These are phyloP conservation scores for Digitonthophagus gazella DNA, from an alignment of 2,888 invertebrate species.

Conservation along the genomic window DNA sequence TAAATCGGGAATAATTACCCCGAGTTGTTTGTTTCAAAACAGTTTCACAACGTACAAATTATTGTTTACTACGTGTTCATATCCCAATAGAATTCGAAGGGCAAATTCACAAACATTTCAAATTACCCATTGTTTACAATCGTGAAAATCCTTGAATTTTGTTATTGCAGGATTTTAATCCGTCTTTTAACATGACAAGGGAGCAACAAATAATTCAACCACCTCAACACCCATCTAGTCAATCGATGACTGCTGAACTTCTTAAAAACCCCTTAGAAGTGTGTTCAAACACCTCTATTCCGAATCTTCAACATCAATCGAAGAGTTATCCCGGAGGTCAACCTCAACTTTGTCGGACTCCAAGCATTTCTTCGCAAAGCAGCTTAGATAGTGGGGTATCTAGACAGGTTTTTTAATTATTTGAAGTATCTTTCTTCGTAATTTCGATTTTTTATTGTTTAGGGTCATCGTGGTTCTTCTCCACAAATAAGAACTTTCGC, in stretches of 20 bases:
- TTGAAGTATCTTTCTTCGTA: not conserved
- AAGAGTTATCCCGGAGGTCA: slow-evolving; percentile 59
- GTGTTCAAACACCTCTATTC: slow-evolving; percentile 55
- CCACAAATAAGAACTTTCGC: slow-evolving; percentile 82
- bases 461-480: slow-evolving; percentile 78
- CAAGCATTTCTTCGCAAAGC: slow-evolving; percentile 80
- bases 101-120: too few relatives aligned
- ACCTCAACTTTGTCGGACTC: slow-evolving; percentile 70
- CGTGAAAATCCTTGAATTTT: too few relatives aligned
- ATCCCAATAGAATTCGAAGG: too few relatives aligned
- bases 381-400: slow-evolving; percentile 65
- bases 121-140: too few relatives aligned
- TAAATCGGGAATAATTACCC: too few relatives aligned
- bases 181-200: slow-evolving; percentile 67
- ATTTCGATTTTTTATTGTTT: slow-evolving; percentile 26
- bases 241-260: slow-evolving; percentile 46
- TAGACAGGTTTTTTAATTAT: slow-evolving; percentile 39
- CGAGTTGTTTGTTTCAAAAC: too few relatives aligned
- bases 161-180: slow-evolving; percentile 60
- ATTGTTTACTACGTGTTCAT: too few relatives aligned
- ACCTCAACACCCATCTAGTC: slow-evolving; percentile 51
- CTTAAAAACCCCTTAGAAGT: slow-evolving; percentile 56
- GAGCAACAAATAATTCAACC: slow-evolving; percentile 65
- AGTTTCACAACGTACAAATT: too few relatives aligned
- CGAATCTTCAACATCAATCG: slow-evolving; percentile 67